phyloP scores from a whole-genome alignment of 2,888 invertebrate species.

The Lottia scabra region DNA sequence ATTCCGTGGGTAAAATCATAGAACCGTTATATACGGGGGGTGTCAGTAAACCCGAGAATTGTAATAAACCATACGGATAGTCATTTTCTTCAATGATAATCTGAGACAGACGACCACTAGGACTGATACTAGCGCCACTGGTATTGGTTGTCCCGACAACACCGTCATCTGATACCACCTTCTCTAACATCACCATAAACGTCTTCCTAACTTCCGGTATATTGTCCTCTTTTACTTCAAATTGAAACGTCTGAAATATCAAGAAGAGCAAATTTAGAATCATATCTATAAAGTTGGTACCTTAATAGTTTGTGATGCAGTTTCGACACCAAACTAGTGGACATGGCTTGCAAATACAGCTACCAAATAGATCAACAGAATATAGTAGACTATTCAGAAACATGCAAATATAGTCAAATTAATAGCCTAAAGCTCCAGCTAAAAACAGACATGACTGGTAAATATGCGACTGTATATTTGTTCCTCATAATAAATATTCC shows the following conservation, averaged over 20 bases:
- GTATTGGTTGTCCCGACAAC: slow-evolving; percentile 58
- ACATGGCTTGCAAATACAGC: too few relatives aligned
- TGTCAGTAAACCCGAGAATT: slow-evolving; percentile 49
- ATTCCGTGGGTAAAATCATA: slow-evolving; percentile 42
- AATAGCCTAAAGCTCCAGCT: too few relatives aligned
- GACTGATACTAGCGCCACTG: slow-evolving; percentile 65
- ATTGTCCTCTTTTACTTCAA: slow-evolving; percentile 54
- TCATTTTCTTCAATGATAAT: slow-evolving; percentile 60
- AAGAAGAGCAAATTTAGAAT: neutral
- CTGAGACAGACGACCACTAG: slow-evolving; percentile 25
- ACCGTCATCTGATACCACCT: slow-evolving; percentile 52
- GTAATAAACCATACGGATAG: slow-evolving; percentile 62
- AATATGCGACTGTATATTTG: too few relatives aligned
- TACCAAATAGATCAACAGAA: too few relatives aligned
- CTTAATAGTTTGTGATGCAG: too few relatives aligned
- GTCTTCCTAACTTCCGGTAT: slow-evolving; percentile 58
- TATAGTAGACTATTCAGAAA: too few relatives aligned
- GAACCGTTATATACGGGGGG: slow-evolving; percentile 47
- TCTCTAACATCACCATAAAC: slow-evolving; percentile 51
- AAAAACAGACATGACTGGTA: too few relatives aligned
- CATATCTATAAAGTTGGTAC: too few relatives aligned
- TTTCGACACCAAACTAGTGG: too few relatives aligned
- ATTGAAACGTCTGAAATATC: slow-evolving; percentile 48
- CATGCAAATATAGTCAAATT: too few relatives aligned
- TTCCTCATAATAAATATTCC: too few relatives aligned